A percentile compares a stretch with the other conserved stretches of the same genome.
These are phyloP conservation scores for Idaea aversata DNA, from an alignment of 2,888 invertebrate genomes.

Conservation along the genomic window DNA sequence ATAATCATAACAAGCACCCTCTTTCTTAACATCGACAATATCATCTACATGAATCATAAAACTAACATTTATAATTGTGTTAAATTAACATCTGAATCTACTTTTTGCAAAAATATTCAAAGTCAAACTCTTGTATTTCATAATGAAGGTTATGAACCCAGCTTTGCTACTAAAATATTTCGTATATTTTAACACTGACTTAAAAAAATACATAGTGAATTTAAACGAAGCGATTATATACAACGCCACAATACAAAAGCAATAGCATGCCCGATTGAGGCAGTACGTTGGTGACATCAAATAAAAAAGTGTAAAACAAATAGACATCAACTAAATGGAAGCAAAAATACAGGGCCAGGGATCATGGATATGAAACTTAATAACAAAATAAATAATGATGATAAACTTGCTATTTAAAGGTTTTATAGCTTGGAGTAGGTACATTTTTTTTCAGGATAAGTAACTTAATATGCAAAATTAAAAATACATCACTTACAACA, in stretches of 20 bases:
- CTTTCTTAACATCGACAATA: constrained; percentile 35
- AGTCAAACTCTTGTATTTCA: constrained; percentile 77
- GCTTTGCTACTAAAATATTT: constrained; percentile 57
- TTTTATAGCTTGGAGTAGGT: constrained; percentile 11
- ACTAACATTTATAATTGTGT: constrained; percentile 51
- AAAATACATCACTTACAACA: constrained; percentile 4
- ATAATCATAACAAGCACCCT: constrained; percentile 48
- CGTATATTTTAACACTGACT: constrained; percentile 51
- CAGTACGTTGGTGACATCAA: constrained; percentile 56
- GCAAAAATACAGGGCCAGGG: constrained; percentile 50
- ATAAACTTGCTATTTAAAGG: constrained; percentile 13
- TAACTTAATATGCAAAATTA: constrained; percentile 22
- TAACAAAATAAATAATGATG: constrained; percentile 14
- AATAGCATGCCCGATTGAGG: constrained; percentile 69
- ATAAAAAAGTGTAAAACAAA: constrained; percentile 46
- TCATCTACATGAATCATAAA: constrained; percentile 51
- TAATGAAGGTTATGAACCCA: constrained; percentile 70
- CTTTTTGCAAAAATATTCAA: constrained; percentile 66
- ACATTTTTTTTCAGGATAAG: constrained; percentile 22
- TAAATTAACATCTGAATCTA: constrained; percentile 48
- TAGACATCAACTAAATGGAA: constrained; percentile 54
- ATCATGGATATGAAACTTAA: constrained; percentile 28
- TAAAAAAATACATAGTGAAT: constrained; percentile 65
- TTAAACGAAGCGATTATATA: constrained; percentile 58
- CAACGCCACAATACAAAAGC: constrained; percentile 76